Conservation (phyloP, 2,797 vertebrate species). For the Xyrichtys novacula region DNA sequence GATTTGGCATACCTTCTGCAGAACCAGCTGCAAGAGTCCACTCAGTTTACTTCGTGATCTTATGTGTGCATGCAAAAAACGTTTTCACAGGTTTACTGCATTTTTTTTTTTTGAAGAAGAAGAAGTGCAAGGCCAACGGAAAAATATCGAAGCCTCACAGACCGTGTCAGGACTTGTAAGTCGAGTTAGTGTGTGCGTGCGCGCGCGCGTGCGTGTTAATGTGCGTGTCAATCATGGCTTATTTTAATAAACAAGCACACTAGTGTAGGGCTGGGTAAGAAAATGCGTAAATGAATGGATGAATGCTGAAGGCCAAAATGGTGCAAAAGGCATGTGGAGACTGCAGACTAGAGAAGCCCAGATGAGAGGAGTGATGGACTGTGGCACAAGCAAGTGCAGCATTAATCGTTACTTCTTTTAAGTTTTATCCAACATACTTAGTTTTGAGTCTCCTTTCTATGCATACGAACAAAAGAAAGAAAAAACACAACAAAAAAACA, state of each 20-base stretch:
- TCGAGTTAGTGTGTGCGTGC: constrained; percentile 42
- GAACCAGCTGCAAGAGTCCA: constrained; percentile 79
- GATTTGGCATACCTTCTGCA: constrained; percentile 81
- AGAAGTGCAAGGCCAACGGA: constrained; percentile 57
- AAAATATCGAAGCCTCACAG: constrained; percentile 46
- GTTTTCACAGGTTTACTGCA: constrained; percentile 74
- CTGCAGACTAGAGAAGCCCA: constrained; percentile 70
- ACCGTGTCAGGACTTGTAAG: constrained; percentile 49
- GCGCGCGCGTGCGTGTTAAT: constrained; percentile 31
- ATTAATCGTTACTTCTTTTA: constrained; percentile 70
- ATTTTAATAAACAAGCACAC: constrained; percentile 51
- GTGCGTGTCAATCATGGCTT: constrained; percentile 39
- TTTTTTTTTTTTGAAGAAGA: constrained; percentile 61
- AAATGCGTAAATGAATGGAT: constrained; percentile 39
- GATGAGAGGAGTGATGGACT: constrained; percentile 77
- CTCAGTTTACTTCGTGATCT: constrained; percentile 41
- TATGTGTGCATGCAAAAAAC: constrained; percentile 63
- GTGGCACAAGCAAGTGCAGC: constrained; percentile 79
- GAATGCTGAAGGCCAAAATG: constrained; percentile 81
- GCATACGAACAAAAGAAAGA: constrained; percentile 71
- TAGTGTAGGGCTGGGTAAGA: constrained; percentile 41
- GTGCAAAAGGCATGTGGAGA: constrained; percentile 82
- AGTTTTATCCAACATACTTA: constrained; percentile 63
- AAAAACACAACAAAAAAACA: constrained; percentile 13
- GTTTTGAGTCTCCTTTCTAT: constrained; percentile 61